Base-by-base conservation (phyloP, 2,888 invertebrate genomes). In the Macroteleia sp. region DNA sequence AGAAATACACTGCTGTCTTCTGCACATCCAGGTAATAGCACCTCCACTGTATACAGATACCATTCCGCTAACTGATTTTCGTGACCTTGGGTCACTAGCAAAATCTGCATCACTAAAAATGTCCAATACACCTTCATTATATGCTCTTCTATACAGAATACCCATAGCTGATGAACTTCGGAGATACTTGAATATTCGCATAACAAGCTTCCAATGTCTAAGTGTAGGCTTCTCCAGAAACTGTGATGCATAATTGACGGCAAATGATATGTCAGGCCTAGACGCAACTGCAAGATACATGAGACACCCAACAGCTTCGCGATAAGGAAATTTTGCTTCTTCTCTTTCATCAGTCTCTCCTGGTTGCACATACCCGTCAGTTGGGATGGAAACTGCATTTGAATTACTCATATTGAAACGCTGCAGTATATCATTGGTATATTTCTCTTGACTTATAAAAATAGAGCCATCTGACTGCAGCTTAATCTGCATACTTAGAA, bases 231-330 rank as follows among this genome's bases (percentile, higher is more conserved):
- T 39, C 3, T 79, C 62, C 3, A 75, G 17, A 39, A 69, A 81
- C 28, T 75, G 70, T 4, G 69, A 77, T 14, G 73, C 67, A 44
- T 62, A 36, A 20, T 46, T 70, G 4, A 82, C 77, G 0, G 79
- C 73, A 66, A 67, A 82, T 16, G 69, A 42, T n/a, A 83, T 77
- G 20, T 82, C 81, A 6, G 81, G 81, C 19, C 83, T 32, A 0
- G 77, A 48, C 4, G 64, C 59, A 25, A 71, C 52, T 6, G 75
- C 59, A 12, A 34, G 34, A 20, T 74, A 74, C 66, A 66, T 66
- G 9, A 74, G 17, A 14, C 66, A 50, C 1, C 73, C 74, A 28
- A 74, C 39, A 2, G 74, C 42, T 22, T 74, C 66, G 5, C 59
- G 25, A n/a, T 74, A 74, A 9, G 74, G 57, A 16, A 25, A 12